These are phyloP conservation scores for Neolamprologus tretocephalus DNA, from an alignment of 2,113 vertebrate genomes.

Conservation along the genomic window DNA sequence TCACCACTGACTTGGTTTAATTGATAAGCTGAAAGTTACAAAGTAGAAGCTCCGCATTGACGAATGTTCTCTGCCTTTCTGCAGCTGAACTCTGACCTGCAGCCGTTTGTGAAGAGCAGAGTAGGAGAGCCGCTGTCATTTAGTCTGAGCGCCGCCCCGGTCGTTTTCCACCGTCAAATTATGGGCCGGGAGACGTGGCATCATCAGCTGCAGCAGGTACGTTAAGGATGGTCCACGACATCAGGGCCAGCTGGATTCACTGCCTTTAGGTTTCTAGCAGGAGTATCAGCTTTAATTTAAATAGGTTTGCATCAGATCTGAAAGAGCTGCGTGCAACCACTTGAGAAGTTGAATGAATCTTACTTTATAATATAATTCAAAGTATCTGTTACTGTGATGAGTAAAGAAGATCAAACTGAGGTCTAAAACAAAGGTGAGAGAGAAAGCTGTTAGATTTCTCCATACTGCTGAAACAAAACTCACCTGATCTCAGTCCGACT, in stretches of 20 bases:
- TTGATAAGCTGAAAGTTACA: not conserved
- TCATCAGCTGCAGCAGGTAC: constrained; percentile 85
- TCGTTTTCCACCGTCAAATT: constrained; percentile 85
- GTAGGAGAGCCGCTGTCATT: constrained; percentile 70
- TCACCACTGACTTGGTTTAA: not conserved
- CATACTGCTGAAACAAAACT: not conserved
- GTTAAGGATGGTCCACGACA: not conserved
- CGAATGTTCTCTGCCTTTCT: constrained; percentile 15
- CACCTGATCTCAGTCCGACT: not conserved
- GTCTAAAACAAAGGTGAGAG: not conserved
- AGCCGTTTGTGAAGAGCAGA: constrained; percentile 84
- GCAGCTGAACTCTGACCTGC: constrained; percentile 91
- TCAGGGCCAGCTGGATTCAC: not conserved
- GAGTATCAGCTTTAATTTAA: not conserved
- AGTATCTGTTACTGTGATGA: not conserved
- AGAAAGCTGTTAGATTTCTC: not conserved
- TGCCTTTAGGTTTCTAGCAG: not conserved
- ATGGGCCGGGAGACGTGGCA: constrained; percentile 84
- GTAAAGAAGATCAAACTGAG: not conserved
- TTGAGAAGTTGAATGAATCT: not conserved
- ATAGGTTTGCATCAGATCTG: not conserved
- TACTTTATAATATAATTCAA: rapidly evolving
- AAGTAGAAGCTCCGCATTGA: not conserved
- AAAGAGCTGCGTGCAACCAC: not conserved
- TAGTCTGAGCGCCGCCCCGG: constrained; percentile 85